Percentiles rank a stretch among this genome's conserved stretches.
phyloP scores from a whole-genome alignment of 2,113 vertebrate species.

The Brachypteracias leptosomus region DNA sequence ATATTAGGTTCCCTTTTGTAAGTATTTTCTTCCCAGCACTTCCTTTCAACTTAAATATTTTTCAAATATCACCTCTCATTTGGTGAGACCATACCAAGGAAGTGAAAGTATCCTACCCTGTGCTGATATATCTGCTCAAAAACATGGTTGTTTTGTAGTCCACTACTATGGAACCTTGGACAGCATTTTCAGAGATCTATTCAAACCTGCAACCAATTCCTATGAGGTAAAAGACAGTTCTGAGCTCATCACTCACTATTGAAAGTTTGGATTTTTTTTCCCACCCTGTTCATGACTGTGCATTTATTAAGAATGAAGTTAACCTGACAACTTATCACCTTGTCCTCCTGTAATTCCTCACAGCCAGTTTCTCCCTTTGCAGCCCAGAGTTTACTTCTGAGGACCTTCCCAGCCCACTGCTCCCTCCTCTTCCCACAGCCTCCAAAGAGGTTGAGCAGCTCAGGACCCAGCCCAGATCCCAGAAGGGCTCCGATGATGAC shows the following conservation, averaged over 20 bases:
- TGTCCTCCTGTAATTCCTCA: neutral
- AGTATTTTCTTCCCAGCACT: neutral
- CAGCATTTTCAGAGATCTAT: neutral
- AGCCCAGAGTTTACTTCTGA: fast-evolving
- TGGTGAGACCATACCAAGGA: neutral
- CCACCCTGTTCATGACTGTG: neutral
- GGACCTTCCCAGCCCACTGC: neutral
- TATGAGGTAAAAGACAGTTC: neutral
- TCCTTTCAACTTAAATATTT: neutral
- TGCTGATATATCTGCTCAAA: neutral
- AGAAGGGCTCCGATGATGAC: neutral
- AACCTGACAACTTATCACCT: neutral
- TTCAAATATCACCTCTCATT: neutral
- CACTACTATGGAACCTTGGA: neutral
- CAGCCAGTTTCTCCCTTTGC: neutral
- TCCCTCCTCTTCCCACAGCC: neutral
- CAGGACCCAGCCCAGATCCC: neutral
- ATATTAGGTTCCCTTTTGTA: neutral
- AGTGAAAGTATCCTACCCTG: neutral
- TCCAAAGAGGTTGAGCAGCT: neutral
- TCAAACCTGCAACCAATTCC: neutral
- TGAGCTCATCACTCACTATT: neutral
- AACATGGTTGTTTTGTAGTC: neutral
- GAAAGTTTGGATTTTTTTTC: neutral
- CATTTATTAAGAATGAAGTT: neutral